Percentiles rank a stretch among this genome's conserved stretches.
Conservation (phyloP, 2,797 vertebrate genomes). For the Micromesistius poutassou region DNA sequence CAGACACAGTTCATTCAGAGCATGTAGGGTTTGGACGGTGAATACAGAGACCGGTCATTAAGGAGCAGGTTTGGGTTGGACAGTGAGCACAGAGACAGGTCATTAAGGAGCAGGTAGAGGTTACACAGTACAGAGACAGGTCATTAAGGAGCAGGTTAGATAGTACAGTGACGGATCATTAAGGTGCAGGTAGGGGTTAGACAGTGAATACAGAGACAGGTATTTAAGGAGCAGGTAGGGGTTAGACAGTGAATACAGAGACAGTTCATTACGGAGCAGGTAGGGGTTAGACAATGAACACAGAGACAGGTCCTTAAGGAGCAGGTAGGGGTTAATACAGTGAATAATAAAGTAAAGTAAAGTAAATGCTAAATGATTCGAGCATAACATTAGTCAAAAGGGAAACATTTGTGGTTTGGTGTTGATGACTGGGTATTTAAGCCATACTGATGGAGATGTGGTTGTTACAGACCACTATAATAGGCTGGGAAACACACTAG, state of each 20-base stretch:
- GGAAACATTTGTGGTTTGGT: not conserved
- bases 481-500: not conserved
- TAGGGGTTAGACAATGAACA: not conserved
- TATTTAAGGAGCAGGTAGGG: too few relatives aligned
- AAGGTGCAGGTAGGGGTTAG: not conserved
- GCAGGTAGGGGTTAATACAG: not conserved
- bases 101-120: too few relatives aligned
- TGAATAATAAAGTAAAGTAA: not conserved
- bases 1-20: not conserved
- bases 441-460: not conserved
- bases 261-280: too few relatives aligned
- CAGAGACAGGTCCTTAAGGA: not conserved
- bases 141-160: too few relatives aligned
- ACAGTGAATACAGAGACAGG: too few relatives aligned
- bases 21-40: not conserved
- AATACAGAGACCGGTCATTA: too few relatives aligned
- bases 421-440: not conserved
- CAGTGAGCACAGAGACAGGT: too few relatives aligned
- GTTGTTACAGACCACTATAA: not conserved
- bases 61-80: too few relatives aligned
- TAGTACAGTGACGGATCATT: too few relatives aligned
- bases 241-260: too few relatives aligned
- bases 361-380: not conserved
- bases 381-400: not conserved
- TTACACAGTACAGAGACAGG: too few relatives aligned